Percentiles rank a stretch among this genome's conserved stretches.
These are phyloP conservation scores for Intellagama lesueurii DNA, from an alignment of 2,797 vertebrate genomes.

Conservation along the genomic window DNA sequence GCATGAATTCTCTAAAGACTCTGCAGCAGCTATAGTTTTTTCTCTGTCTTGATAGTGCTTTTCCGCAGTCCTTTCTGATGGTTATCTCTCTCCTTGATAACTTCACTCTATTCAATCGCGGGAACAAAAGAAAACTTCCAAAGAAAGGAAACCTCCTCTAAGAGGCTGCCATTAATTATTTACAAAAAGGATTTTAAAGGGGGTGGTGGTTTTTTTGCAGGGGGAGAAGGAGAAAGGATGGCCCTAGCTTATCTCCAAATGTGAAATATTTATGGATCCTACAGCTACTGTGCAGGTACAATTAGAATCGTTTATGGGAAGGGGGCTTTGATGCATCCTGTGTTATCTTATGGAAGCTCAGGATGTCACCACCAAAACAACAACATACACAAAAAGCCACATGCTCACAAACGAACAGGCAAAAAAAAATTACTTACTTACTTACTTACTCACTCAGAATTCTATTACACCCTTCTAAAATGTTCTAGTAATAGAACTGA, in stretches of 20 bases:
- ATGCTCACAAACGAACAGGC: too few relatives aligned
- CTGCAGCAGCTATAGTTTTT: slow-evolving; percentile 17
- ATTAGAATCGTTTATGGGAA: slow-evolving; percentile 55
- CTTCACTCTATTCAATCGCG: slow-evolving; percentile 65
- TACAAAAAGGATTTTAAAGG: neutral
- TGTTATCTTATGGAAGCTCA: slow-evolving; percentile 39
- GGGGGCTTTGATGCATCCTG: neutral
- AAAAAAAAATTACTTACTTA: too few relatives aligned
- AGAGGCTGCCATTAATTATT: slow-evolving; percentile 38
- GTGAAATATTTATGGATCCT: slow-evolving; percentile 65
- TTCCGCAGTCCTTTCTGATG: slow-evolving; percentile 23
- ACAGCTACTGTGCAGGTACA: slow-evolving; percentile 32
- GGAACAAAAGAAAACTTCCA: slow-evolving; percentile 62
- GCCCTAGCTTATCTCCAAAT: slow-evolving; percentile 25
- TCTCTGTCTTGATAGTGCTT: slow-evolving; percentile 51
- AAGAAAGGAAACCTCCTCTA: slow-evolving; percentile 61
- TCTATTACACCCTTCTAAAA: neutral
- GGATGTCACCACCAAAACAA: neutral
- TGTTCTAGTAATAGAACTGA: neutral
- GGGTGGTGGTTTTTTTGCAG: slow-evolving; percentile 7
- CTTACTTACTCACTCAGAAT: neutral
- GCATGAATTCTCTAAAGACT: slow-evolving; percentile 25
- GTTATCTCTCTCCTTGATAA: slow-evolving; percentile 61
- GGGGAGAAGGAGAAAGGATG: neutral
- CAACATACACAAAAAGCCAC: too few relatives aligned